Evolutionary conservation across 1,140 invertebrate species (phyloP).

Genomic region (Mercenaria mercenaria): DNA sequence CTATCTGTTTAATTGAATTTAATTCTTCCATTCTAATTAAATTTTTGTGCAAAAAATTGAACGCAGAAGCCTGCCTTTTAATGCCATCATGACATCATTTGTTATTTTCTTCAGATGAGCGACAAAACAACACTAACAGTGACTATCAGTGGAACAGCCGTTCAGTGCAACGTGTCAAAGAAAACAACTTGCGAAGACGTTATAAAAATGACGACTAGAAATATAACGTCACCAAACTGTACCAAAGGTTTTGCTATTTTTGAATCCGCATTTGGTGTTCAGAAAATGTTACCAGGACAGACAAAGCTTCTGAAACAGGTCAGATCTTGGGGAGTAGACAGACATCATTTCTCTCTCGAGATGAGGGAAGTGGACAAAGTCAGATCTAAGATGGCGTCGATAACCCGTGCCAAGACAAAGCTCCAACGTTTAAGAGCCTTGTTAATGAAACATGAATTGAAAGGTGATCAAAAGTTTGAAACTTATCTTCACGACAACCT

Average conservation of each 20-base stretch:
- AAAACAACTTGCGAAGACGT: constrained; percentile 29
- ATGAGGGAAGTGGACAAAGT: constrained; percentile 1
- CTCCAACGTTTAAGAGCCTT: neutral
- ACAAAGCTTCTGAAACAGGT: constrained; percentile 10
- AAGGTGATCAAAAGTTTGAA: neutral
- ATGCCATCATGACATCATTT: no score
- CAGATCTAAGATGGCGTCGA: constrained; percentile 23
- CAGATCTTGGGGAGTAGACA: neutral
- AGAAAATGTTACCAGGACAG: no score
- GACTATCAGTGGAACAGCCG: neutral
- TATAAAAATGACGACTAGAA: neutral
- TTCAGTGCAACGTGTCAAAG: neutral
- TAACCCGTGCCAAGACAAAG: neutral
- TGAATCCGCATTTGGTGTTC: no score
- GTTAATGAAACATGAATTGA: constrained; percentile 6
- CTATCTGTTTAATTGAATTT: no score
- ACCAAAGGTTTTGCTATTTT: neutral
- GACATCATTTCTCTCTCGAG: neutral
- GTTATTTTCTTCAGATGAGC: neutral
- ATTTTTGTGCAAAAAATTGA: no score
- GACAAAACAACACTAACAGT: neutral
- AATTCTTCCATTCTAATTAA: no score
- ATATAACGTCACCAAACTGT: no score
- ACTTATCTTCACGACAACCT: no score
- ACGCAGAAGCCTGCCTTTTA: no score